Evolutionary conservation across 2,888 invertebrate genomes (phyloP).

Genomic region (Lymantria dispar): DNA sequence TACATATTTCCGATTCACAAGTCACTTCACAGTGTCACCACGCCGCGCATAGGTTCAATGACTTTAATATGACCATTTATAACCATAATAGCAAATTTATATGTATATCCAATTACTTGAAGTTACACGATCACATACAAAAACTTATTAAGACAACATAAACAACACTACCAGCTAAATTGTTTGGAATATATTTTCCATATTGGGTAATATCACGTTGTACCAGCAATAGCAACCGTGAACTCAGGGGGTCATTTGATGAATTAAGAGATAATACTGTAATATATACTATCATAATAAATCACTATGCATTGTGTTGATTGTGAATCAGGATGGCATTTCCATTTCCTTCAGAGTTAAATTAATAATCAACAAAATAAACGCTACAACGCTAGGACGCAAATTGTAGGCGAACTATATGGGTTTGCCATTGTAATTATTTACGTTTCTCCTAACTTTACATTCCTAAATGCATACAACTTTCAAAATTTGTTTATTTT

Average conservation of each 20-base stretch:
- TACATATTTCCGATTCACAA: slow-evolving; percentile 76
- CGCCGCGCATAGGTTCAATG: slow-evolving; percentile 68
- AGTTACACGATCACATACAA: slow-evolving; percentile 18
- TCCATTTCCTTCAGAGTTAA: slow-evolving; percentile 30
- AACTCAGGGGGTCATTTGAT: slow-evolving; percentile 64
- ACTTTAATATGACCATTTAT: slow-evolving; percentile 57
- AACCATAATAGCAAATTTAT: slow-evolving; percentile 45
- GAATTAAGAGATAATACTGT: slow-evolving; percentile 40
- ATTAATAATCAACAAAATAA: slow-evolving; percentile 47
- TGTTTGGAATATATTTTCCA: slow-evolving; percentile 60
- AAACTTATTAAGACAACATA: slow-evolving; percentile 26
- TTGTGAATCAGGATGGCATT: slow-evolving; percentile 16
- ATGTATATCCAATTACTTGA: slow-evolving; percentile 21
- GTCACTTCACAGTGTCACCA: slow-evolving; percentile 66
- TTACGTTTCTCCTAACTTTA: too few species aligned
- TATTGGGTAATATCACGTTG: slow-evolving; percentile 68
- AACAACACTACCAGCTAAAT: slow-evolving; percentile 41
- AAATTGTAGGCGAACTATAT: slow-evolving; percentile 66
- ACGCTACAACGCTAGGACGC: slow-evolving; percentile 59
- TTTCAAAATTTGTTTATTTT: too few species aligned
- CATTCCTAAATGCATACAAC: too few species aligned
- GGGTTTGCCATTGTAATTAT: slow-evolving; percentile 32
- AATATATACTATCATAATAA: slow-evolving; percentile 17
- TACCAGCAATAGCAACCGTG: slow-evolving; percentile 66
- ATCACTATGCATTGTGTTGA: slow-evolving; percentile 29